phyloP scores from a whole-genome alignment of 2,797 vertebrate species.

The Hozukius guyotensis region DNA sequence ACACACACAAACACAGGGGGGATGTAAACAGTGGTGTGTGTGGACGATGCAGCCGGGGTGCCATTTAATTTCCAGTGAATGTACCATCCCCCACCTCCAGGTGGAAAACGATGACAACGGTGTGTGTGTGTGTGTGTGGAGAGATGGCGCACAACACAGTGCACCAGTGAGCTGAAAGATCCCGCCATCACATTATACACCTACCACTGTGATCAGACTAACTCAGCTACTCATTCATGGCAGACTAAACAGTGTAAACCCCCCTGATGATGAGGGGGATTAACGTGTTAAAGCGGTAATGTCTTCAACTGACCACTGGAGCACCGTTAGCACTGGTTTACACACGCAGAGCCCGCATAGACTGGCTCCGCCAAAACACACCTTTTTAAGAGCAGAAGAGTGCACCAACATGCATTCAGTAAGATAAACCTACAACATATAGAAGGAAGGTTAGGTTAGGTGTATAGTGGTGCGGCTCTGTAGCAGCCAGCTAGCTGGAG shows the following conservation, averaged over 20 bases:
- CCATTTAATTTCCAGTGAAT: slow-evolving; percentile 53
- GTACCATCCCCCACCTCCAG: slow-evolving; percentile 76
- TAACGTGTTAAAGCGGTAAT: not conserved
- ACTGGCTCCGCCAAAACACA: slow-evolving; percentile 8
- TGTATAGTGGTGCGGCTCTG: not conserved
- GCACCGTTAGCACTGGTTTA: slow-evolving; percentile 23
- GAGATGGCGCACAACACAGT: slow-evolving; percentile 14
- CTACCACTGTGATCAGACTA: not conserved
- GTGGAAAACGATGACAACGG: slow-evolving; percentile 55
- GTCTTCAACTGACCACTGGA: slow-evolving; percentile 49
- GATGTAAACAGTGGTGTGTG: slow-evolving; percentile 69
- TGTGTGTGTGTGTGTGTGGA: slow-evolving; percentile 22
- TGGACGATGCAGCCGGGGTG: slow-evolving; percentile 49
- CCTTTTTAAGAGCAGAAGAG: not conserved
- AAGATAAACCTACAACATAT: not conserved
- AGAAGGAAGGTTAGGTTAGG: not conserved
- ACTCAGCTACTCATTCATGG: not conserved
- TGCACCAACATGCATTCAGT: too few species aligned
- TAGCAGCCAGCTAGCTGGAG: slow-evolving; percentile 15
- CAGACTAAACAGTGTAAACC: not conserved
- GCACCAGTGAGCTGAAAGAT: slow-evolving; percentile 13
- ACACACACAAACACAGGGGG: not conserved
- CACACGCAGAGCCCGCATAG: slow-evolving; percentile 1
- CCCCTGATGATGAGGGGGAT: not conserved
- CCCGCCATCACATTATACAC: not conserved